Conservation (phyloP, 1,140 invertebrate species). For the Bombus confusus region DNA sequence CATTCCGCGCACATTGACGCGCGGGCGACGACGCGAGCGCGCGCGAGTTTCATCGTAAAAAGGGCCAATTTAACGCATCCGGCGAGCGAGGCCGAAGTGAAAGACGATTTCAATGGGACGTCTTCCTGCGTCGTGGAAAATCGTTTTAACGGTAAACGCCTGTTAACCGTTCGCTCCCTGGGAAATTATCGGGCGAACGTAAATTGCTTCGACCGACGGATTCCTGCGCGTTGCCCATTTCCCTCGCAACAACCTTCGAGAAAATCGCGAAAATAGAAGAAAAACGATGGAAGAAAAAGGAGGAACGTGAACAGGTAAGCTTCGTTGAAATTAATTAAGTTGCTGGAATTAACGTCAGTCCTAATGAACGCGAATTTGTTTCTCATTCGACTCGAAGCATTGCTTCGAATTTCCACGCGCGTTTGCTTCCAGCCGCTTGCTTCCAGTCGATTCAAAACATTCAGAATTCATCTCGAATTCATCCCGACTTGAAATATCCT, state of each 20-base stretch:
- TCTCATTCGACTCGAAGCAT: too few species aligned
- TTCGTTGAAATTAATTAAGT: neutral
- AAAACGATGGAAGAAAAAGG: neutral
- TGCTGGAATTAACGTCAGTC: neutral
- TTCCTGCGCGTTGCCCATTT: neutral
- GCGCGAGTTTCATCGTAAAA: neutral
- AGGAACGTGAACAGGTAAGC: neutral
- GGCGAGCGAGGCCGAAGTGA: neutral
- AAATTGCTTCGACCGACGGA: constrained; percentile 14
- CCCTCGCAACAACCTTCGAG: neutral
- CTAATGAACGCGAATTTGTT: too few species aligned
- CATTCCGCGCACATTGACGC: constrained; percentile 6
- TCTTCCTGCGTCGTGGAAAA: constrained; percentile 28
- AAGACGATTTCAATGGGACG: constrained; percentile 32
- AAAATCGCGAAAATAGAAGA: neutral
- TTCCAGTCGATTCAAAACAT: too few species aligned
- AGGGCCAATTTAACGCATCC: constrained; percentile 46
- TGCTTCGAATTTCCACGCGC: too few species aligned
- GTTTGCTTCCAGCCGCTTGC: too few species aligned
- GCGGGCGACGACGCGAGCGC: neutral
- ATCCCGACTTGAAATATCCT: too few species aligned
- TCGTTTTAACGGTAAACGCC: constrained; percentile 45
- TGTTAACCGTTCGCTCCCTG: neutral
- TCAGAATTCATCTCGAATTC: too few species aligned
- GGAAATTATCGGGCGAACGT: constrained; percentile 37